Base-by-base conservation (phyloP, 2,888 invertebrate genomes). In the Drosophila stalkeri region DNA sequence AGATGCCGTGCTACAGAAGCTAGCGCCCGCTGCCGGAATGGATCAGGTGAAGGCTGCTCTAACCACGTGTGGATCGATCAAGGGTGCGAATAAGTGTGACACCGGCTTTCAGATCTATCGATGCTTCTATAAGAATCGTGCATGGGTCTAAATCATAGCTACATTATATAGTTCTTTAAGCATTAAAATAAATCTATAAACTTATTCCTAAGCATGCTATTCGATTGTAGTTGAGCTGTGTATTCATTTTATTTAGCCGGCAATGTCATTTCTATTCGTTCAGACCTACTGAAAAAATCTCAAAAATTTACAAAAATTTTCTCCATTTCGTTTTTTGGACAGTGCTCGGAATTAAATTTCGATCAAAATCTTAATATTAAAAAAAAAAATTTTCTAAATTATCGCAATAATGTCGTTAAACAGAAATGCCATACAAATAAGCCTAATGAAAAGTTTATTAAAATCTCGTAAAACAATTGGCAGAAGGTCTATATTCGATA, bases 401-500 rank as follows among this genome's bases (percentile, higher is more conserved):
- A 20, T 1, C 2, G 0, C 0, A 0, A 27, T 52, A 43, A 77
- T 80, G 81, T 47, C 43, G 77, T 43, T 43, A 9, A 75, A 7
- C 47, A 2, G 55, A 3, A 69, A 41, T 20, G 23, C 16, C 4
- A 16, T 37, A 0, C 39, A 60, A 4, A 8, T 67, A 1, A 37
- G 16, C 0, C 39, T 65, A 0, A n/a, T 82, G 0, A 59, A 63
- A 39, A 62, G 33, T 5, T 14, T 81, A 4, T 20, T 65, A 8
- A 46, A 47, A 11, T 55, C 39, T n/a, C 14, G 16, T 0, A 37
- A 14, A 12, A 2, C 23, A 9, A 7, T 20, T 3, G 0, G 27
- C 2, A 41, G 27, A 0, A 49, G 52, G 0, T 94, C 94, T 67
- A 94, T 95, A 61, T 97, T 98, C 81, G 98, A 97, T 94, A 95